Evolutionary conservation across 2,888 invertebrate species (phyloP).

Genomic region (Dioctria rufipes): DNA sequence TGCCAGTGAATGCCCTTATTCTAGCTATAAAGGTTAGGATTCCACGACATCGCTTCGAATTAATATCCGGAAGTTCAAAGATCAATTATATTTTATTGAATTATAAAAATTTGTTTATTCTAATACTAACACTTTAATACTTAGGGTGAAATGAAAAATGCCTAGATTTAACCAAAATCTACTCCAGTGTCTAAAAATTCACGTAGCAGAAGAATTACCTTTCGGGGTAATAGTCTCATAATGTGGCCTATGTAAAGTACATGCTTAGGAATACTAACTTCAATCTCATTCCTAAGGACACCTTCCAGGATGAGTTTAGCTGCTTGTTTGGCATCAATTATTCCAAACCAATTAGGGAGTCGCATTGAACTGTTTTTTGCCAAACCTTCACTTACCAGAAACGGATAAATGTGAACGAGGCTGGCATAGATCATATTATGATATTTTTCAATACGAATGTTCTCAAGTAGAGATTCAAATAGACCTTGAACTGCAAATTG

Average conservation of each 20-base stretch:
- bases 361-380: conserved; percentile 73
- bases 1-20: no score
- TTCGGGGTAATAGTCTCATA: conserved; percentile 75
- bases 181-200: conserved; percentile 78
- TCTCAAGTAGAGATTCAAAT: conserved; percentile 76
- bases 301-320: conserved; percentile 76
- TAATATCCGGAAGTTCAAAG: no score
- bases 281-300: conserved; percentile 76
- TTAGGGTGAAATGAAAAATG: no score
- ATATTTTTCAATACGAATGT: conserved; percentile 74
- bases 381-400: conserved; percentile 74
- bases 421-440: conserved; percentile 75
- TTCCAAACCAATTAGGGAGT: conserved; percentile 78
- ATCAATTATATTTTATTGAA: no score
- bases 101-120: no score
- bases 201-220: conserved; percentile 75
- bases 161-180: conserved; percentile 73
- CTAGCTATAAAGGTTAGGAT: no score
- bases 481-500: conserved; percentile 80
- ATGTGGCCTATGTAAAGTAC: conserved; percentile 75
- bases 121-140: no score
- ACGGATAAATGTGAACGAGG: conserved; percentile 77
- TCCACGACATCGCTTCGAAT: no score
- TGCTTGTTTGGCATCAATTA: conserved; percentile 75
- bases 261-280: conserved; percentile 78